Evolutionary conservation across 1,140 invertebrate species (phyloP).

Genomic region (Drosophila erecta): DNA sequence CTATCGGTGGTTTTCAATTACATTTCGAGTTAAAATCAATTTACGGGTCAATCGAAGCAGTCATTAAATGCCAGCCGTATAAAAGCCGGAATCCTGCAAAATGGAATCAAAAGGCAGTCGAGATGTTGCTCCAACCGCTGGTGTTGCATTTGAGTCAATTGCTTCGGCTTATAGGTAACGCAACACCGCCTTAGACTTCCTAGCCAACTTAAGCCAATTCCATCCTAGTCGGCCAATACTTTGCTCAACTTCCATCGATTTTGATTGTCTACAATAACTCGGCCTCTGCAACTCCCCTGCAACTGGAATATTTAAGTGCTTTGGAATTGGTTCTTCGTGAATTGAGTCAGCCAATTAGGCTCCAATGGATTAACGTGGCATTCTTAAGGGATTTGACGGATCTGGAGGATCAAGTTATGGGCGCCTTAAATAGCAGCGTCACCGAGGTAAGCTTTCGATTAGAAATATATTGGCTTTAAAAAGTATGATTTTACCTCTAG

Average conservation of each 20-base stretch:
- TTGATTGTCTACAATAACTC: conserved; percentile 64
- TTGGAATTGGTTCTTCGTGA: conserved; percentile 47
- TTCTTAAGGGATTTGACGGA: conserved; percentile 24
- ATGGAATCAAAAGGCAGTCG: conserved; percentile 18
- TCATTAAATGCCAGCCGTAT: conserved; percentile 40
- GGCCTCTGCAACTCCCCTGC: conserved; percentile 25
- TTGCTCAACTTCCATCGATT: conserved; percentile 57
- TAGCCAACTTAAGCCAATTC: neutral
- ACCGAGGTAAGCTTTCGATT: conserved; percentile 43
- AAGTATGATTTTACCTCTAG: neutral
- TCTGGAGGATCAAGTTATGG: conserved; percentile 47
- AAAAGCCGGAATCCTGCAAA: conserved; percentile 26
- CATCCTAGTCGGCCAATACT: conserved; percentile 28
- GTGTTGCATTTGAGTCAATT: conserved; percentile 46
- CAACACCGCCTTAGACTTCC: neutral
- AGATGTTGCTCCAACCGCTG: conserved; percentile 52
- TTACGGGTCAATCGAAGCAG: conserved; percentile 46
- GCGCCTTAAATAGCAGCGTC: conserved; percentile 44
- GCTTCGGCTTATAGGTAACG: conserved; percentile 57
- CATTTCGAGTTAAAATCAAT: conserved; percentile 68
- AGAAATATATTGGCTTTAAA: too few species aligned
- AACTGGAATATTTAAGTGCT: conserved; percentile 57
- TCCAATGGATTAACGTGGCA: conserved; percentile 75
- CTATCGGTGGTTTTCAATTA: conserved; percentile 46
- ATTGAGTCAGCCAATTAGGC: conserved; percentile 31